Evolutionary conservation across 2,797 vertebrate species (phyloP), one percentile per base, ranked within the genome.

Genomic region (Anas bahamensis): DNA sequence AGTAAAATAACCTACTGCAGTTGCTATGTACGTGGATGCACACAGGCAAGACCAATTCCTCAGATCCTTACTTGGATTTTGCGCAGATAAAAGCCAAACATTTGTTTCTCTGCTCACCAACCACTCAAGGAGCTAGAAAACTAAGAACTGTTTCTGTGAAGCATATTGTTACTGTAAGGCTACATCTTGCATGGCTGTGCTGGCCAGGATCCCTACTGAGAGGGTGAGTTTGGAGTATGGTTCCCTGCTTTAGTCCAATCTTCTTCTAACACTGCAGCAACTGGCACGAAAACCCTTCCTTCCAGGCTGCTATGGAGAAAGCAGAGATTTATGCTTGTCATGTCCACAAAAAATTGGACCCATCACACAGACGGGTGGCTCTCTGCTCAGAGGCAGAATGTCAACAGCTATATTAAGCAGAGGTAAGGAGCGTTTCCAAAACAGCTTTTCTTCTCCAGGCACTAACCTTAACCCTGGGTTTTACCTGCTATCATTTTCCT

Each of bases 221-320:
- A 83, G 28, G 66, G 65, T 1, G 4, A 94, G 74, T 46, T 31
- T 50, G 80, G 89, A 95, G 63, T 44, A 55, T 42, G 78, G 74
- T 75, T 88, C 63, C 75, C 61, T 53, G 16, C 60, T 46, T 82
- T 42, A 61, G 80, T 82, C 75, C 41, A 55, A 7, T 22, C 89
- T 64, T 42, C 68, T 65, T 64, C 37, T 56, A 76, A 72, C 37
- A 52, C 76, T 86, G 70, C 94, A 95, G 92, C 57, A 59, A 83
- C 86, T 61, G 79, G 61, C 89, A 94, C 8, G 69, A 86, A 93
- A 97, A 83, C 39, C 48, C 46, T 90, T 90, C 75, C 48, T 26
- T 44, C 11, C 42, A 50, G 66, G 55, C 83, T 95, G 69, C 88
- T 85, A 89, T 6, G 64, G 65, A 92, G 75, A 92, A 77, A 63